Percentiles rank a stretch among this genome's conserved stretches.
These are phyloP conservation scores for Drosophila virilis DNA, from an alignment of 1,140 invertebrate genomes.

Conservation along the genomic window DNA sequence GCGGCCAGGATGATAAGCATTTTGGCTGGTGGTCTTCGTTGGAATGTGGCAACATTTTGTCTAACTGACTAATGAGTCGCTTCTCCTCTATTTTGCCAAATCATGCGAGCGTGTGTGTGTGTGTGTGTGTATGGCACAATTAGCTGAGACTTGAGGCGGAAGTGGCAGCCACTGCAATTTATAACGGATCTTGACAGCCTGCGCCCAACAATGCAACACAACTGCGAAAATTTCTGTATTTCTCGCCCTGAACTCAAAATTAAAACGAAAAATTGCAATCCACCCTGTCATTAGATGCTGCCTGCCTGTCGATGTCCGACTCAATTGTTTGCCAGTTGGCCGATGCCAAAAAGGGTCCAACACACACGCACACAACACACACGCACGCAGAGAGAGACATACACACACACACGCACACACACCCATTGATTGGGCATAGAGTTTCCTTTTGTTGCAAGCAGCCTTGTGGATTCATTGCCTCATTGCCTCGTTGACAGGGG, in stretches of 20 bases:
- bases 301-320: constrained; percentile 38
- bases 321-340: constrained; percentile 65
- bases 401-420: neutral
- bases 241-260: constrained; percentile 49
- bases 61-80: constrained; percentile 19
- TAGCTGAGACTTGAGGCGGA: constrained; percentile 43
- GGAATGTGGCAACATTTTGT: constrained; percentile 37
- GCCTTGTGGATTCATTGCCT: constrained; percentile 31
- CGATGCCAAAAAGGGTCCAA: constrained; percentile 31
- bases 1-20: constrained; percentile 40
- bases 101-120: constrained; percentile 20
- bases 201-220: constrained; percentile 56
- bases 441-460: constrained; percentile 30
- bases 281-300: constrained; percentile 76
- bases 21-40: constrained; percentile 31
- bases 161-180: constrained; percentile 67
- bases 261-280: constrained; percentile 75
- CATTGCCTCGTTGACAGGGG: constrained; percentile 69
- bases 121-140: constrained; percentile 40
- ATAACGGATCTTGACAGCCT: constrained; percentile 48
- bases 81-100: constrained; percentile 23
- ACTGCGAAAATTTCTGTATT: constrained; percentile 42
- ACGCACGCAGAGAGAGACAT: neutral
- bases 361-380: constrained; percentile 13
- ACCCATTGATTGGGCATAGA: constrained; percentile 26